phyloP scores from a whole-genome alignment of 37 sponge, comb jelly and placozoan species.

The Oscarella lobularis region DNA sequence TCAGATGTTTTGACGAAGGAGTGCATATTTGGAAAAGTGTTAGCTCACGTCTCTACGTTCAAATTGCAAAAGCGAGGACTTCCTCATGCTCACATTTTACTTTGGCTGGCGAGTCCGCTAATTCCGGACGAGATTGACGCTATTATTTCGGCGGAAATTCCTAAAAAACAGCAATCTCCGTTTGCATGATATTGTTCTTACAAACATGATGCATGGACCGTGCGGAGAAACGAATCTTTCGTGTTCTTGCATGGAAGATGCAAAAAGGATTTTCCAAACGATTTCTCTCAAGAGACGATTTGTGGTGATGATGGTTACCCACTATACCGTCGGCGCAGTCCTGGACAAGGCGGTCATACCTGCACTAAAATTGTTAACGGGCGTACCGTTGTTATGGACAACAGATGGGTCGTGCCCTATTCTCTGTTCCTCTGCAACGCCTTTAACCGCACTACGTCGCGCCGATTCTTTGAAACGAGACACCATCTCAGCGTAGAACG shows the following conservation, averaged over 20 bases:
- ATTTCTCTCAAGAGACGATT: neutral
- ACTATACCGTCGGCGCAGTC: neutral
- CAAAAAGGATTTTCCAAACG: neutral
- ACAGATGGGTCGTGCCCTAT: no score
- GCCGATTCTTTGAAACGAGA: no score
- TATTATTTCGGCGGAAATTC: neutral
- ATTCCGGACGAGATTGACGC: neutral
- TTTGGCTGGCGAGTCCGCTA: neutral
- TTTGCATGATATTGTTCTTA: neutral
- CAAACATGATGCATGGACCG: neutral
- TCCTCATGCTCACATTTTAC: neutral
- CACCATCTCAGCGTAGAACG: no score
- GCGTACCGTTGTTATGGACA: no score
- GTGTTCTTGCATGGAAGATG: neutral
- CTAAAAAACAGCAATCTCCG: neutral
- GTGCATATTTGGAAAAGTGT: neutral
- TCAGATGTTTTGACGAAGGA: neutral
- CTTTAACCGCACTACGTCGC: no score
- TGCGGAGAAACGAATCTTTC: neutral
- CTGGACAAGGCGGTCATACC: neutral
- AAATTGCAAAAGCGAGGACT: neutral
- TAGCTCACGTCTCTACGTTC: neutral
- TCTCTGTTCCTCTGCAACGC: no score
- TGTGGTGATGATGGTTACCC: neutral
- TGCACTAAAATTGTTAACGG: neutral